Percentiles rank a stretch among this genome's conserved stretches.
Conservation (phyloP, 2,888 invertebrate genomes). For the Harmothoe impar region DNA sequence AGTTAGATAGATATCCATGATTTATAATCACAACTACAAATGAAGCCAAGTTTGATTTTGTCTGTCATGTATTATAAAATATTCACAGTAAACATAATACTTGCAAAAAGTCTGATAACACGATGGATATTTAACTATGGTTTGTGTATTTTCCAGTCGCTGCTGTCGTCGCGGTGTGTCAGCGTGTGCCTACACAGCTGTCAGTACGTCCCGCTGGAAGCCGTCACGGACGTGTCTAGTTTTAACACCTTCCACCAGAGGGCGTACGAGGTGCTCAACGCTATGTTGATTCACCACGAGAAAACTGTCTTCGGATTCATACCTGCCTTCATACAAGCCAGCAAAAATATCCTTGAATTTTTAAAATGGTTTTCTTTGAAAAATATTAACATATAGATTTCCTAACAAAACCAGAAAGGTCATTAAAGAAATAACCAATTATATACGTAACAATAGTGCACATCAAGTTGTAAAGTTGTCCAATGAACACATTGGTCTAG, state of each 20-base stretch:
- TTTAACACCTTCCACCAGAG: slow-evolving; percentile 9
- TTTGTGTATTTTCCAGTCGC: slow-evolving; percentile 8
- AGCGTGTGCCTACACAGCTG: slow-evolving; percentile 41
- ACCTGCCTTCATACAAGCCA: slow-evolving; percentile 71
- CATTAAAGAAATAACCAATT: no score
- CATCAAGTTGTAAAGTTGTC: no score
- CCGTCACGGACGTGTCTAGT: neutral
- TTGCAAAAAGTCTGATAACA: no score
- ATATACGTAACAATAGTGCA: no score
- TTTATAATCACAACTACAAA: no score
- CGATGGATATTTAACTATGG: neutral
- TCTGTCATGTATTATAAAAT: no score
- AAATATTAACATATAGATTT: slow-evolving; percentile 15
- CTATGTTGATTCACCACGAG: slow-evolving; percentile 71
- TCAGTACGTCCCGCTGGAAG: slow-evolving; percentile 10
- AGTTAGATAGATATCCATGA: no score
- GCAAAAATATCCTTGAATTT: slow-evolving; percentile 75
- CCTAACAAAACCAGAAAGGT: no score
- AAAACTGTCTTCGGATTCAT: slow-evolving; percentile 71
- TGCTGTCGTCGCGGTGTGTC: slow-evolving; percentile 4
- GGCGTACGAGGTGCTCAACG: slow-evolving; percentile 68
- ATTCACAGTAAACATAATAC: no score
- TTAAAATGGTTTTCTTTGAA: no score
- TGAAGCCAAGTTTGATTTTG: no score
- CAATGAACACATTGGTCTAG: no score